A percentile compares a stretch with the other conserved stretches of the same genome.
These are phyloP conservation scores for Australoheros scitulus DNA, from an alignment of 2,113 vertebrate species.

Conservation along the genomic window DNA sequence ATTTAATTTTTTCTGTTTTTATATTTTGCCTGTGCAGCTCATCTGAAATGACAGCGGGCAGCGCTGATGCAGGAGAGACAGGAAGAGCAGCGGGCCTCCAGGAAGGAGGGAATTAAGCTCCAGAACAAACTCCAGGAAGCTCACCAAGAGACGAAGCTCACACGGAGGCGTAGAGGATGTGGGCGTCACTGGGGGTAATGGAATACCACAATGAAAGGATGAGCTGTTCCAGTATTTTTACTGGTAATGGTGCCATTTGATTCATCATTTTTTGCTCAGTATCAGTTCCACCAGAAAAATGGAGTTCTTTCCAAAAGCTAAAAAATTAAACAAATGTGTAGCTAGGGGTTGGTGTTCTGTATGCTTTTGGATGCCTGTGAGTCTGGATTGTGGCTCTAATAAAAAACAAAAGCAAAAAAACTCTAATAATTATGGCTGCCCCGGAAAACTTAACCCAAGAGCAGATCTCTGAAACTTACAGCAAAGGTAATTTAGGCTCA, in stretches of 20 bases:
- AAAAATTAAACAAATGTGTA: not conserved
- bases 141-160: constrained; percentile 51
- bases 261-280: not conserved
- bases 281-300: not conserved
- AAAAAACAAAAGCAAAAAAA: too few species aligned
- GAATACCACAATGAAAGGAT: constrained; percentile 20
- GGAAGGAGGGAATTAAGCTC: constrained; percentile 47
- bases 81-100: constrained; percentile 35
- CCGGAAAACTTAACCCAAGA: too few species aligned
- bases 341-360: too few species aligned
- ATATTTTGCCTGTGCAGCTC: constrained; percentile 48
- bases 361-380: too few species aligned
- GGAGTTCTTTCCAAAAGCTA: not conserved
- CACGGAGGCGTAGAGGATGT: constrained; percentile 64
- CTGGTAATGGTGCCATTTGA: not conserved
- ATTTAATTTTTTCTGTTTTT: not conserved
- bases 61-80: constrained; percentile 27
- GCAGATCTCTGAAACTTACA: too few species aligned
- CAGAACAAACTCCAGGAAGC: constrained; percentile 64
- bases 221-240: not conserved
- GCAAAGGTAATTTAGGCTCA: too few species aligned
- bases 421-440: too few species aligned
- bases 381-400: too few species aligned
- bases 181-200: constrained; percentile 78
- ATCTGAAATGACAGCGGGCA: constrained; percentile 64